These are phyloP conservation scores for Pseudopodoces humilis DNA, from an alignment of 2,113 vertebrate genomes.

Conservation along the genomic window DNA sequence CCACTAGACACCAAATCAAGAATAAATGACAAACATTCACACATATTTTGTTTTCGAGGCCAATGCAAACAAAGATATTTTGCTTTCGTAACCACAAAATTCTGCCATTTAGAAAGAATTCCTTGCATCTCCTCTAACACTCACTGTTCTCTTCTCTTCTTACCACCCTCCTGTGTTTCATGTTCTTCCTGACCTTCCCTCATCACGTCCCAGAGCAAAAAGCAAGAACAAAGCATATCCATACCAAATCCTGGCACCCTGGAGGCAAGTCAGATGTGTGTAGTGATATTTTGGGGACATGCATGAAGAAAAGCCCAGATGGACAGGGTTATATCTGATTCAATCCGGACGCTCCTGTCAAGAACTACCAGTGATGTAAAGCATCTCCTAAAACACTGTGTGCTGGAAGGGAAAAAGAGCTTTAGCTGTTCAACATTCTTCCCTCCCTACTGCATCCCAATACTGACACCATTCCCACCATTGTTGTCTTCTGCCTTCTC, in stretches of 20 bases:
- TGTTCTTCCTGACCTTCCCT: neutral
- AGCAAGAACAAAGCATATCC: neutral
- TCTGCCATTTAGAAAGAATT: neutral
- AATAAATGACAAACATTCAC: neutral
- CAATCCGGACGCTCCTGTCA: fast-evolving
- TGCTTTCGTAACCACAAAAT: neutral
- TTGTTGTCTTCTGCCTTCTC: neutral
- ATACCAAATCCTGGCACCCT: neutral
- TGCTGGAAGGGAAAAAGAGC: neutral
- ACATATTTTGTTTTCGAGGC: neutral
- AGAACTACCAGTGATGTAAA: neutral
- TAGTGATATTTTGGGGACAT: neutral
- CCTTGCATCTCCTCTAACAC: neutral
- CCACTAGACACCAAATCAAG: neutral
- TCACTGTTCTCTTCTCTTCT: neutral
- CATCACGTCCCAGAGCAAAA: neutral
- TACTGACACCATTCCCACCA: neutral
- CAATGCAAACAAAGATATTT: neutral
- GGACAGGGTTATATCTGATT: neutral
- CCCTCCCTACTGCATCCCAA: neutral
- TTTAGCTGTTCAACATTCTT: neutral
- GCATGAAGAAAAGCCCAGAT: neutral
- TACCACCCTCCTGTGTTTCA: neutral
- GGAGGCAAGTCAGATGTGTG: neutral
- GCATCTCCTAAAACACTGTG: neutral